These are phyloP conservation scores for Microcebus griseorufus DNA, from an alignment of 2,113 vertebrate species.

Conservation along the genomic window DNA sequence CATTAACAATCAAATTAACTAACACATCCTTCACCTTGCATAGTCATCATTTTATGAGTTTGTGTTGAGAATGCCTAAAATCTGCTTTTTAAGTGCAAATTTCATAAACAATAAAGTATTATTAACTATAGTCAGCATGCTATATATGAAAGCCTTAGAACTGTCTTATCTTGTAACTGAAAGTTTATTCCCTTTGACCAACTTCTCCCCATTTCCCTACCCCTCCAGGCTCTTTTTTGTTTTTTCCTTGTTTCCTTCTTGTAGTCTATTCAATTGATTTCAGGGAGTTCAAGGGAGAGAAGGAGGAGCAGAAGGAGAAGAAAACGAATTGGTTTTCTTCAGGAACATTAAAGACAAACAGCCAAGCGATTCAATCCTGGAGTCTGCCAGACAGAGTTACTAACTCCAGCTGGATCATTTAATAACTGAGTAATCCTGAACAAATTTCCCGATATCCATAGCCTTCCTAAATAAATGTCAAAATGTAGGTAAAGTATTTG, in stretches of 20 bases:
- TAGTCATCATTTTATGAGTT: neutral
- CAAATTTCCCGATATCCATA: neutral
- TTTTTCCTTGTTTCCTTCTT: neutral
- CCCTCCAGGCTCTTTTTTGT: neutral
- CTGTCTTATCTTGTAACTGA: neutral
- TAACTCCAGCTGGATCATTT: neutral
- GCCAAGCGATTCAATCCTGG: neutral
- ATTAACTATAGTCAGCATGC: neutral
- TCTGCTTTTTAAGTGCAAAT: neutral
- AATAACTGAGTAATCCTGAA: neutral
- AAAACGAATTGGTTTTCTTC: neutral
- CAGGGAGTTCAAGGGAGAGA: neutral
- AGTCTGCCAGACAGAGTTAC: neutral
- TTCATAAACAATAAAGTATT: neutral
- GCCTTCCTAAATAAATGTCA: neutral
- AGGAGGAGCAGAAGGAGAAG: neutral
- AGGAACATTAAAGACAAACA: neutral
- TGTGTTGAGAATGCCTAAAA: neutral
- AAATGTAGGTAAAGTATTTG: neutral
- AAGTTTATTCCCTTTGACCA: neutral
- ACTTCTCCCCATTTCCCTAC: neutral
- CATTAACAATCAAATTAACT: neutral
- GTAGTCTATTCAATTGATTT: neutral
- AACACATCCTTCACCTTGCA: neutral
- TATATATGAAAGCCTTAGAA: neutral